These are phyloP conservation scores for Thecocarcelia acutangulata DNA, from an alignment of 2,888 invertebrate species.

Conservation along the genomic window DNA sequence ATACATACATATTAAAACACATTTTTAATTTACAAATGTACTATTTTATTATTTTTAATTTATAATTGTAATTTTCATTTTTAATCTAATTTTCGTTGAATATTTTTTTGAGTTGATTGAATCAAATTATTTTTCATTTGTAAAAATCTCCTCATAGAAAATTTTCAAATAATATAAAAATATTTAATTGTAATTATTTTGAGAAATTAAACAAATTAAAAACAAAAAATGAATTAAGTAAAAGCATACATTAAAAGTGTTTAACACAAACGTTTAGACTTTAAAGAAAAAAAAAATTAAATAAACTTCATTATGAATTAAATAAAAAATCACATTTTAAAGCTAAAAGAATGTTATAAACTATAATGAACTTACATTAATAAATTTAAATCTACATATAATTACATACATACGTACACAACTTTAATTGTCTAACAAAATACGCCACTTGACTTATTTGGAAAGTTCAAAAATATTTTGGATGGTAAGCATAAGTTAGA, in stretches of 20 bases:
- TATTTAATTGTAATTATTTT: slow-evolving; percentile 56
- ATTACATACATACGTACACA: too few species aligned
- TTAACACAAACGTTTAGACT: slow-evolving; percentile 67
- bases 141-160: slow-evolving; percentile 63
- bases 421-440: slow-evolving; percentile 55
- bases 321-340: slow-evolving; percentile 59
- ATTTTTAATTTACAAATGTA: slow-evolving; percentile 58
- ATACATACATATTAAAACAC: slow-evolving; percentile 6
- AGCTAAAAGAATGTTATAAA: slow-evolving; percentile 57
- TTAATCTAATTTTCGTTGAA: slow-evolving; percentile 48
- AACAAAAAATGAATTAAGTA: slow-evolving; percentile 49
- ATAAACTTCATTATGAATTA: slow-evolving; percentile 62
- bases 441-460: slow-evolving; percentile 22
- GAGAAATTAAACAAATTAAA: slow-evolving; percentile 49
- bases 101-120: slow-evolving; percentile 35
- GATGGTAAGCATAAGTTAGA: too few species aligned
- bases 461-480: background rate
- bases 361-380: slow-evolving; percentile 63
- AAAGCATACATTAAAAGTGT: slow-evolving; percentile 66
- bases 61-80: slow-evolving; percentile 40
- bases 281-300: slow-evolving; percentile 46
- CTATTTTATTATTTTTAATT: slow-evolving; percentile 41
- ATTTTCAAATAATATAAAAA: slow-evolving; percentile 16
- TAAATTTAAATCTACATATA: slow-evolving; percentile 71
- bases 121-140: slow-evolving; percentile 62